phyloP scores from a whole-genome alignment of 2,797 vertebrate species.

The Enteromius viviparus region DNA sequence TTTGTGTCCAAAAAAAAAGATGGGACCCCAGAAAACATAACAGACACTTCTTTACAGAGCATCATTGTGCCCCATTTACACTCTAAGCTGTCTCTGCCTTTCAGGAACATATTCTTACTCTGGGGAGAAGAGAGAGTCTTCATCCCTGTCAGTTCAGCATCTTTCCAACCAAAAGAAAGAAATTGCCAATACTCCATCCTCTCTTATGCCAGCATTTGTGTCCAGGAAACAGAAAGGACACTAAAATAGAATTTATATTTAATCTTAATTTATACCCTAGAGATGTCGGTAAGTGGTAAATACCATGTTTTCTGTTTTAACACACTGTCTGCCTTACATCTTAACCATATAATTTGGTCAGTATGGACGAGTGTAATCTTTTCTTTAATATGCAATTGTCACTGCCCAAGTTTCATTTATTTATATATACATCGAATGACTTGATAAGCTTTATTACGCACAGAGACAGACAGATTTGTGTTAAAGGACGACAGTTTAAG shows the following conservation, averaged over 20 bases:
- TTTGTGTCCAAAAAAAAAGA: not conserved
- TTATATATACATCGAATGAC: not conserved
- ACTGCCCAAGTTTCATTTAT: not conserved
- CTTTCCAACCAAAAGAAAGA: not conserved
- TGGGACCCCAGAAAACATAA: not conserved
- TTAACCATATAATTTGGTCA: not conserved
- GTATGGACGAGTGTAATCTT: not conserved
- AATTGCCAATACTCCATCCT: not conserved
- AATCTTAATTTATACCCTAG: conserved; percentile 30
- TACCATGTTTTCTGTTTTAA: conserved; percentile 1
- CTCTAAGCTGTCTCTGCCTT: not conserved
- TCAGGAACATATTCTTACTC: conserved; percentile 4
- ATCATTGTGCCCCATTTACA: not conserved
- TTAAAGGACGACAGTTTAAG: conserved; percentile 31
- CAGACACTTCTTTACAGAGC: not conserved
- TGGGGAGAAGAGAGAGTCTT: not conserved
- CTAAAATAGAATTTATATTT: not conserved
- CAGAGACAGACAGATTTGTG: conserved; percentile 21
- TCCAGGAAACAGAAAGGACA: not conserved
- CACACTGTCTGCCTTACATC: not conserved
- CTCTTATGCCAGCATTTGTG: not conserved
- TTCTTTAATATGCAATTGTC: not conserved
- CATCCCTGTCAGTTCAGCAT: conserved; percentile 1
- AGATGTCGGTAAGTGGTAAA: conserved; percentile 10
- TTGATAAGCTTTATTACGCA: conserved; percentile 29